Conservation (phyloP, 2,888 invertebrate species). For the Lucinisca nassula region DNA sequence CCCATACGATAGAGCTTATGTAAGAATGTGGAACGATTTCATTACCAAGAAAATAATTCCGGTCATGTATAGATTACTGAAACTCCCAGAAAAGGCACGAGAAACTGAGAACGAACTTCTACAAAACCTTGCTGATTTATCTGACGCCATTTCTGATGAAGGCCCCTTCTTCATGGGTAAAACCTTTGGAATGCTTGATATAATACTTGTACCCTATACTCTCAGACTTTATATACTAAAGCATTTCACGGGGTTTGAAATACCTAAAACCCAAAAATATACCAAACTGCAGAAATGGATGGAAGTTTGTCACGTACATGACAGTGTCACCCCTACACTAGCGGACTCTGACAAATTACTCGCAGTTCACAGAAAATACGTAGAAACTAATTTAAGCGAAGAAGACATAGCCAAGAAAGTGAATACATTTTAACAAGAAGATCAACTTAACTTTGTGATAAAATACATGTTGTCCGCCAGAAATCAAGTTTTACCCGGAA, state of each 20-base stretch:
- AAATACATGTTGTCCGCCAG: too few relatives aligned
- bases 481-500: too few relatives aligned
- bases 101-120: conserved; percentile 63
- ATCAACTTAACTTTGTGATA: too few relatives aligned
- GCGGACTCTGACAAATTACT: background rate
- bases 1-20: conserved; percentile 73
- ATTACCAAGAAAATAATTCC: conserved; percentile 62
- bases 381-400: too few relatives aligned
- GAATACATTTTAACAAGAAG: too few relatives aligned
- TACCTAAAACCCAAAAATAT: conserved; percentile 60
- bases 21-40: conserved; percentile 76
- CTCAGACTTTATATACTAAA: conserved; percentile 67
- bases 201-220: conserved; percentile 75
- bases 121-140: conserved; percentile 61
- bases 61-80: conserved; percentile 63
- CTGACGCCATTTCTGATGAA: conserved; percentile 57
- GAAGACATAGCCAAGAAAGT: too few relatives aligned
- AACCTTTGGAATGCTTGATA: conserved; percentile 76
- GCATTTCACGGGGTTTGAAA: conserved; percentile 71
- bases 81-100: conserved; percentile 62
- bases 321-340: background rate
- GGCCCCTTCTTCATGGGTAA: conserved; percentile 76
- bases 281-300: background rate
- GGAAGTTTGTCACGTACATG: background rate
- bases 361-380: too few relatives aligned